These are phyloP conservation scores for Hassar affinis DNA, from an alignment of 2,113 vertebrate genomes.

Conservation along the genomic window DNA sequence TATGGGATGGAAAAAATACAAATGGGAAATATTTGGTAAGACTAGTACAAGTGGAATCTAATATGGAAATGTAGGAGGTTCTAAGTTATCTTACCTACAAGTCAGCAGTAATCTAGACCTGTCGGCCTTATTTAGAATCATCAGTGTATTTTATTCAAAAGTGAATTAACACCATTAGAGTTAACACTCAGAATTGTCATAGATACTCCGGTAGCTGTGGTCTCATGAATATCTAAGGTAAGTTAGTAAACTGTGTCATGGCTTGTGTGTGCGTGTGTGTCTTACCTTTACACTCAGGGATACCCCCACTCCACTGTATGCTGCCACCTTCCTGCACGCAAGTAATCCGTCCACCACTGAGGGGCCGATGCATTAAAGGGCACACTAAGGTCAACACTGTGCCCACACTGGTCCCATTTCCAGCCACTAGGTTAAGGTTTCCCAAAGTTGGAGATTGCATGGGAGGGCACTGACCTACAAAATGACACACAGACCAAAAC, in stretches of 20 bases:
- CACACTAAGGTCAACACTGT: conserved; percentile 81
- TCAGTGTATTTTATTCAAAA: not conserved
- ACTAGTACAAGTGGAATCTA: not conserved
- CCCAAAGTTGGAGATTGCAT: conserved; percentile 72
- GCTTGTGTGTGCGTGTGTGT: not conserved
- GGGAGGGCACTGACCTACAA: conserved; percentile 72
- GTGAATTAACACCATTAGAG: not conserved
- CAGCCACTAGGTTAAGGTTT: conserved; percentile 73
- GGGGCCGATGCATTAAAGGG: conserved; percentile 73
- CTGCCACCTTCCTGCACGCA: conserved; percentile 75
- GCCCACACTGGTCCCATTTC: conserved; percentile 80
- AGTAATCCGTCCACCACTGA: conserved; percentile 71
- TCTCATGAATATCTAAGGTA: not conserved
- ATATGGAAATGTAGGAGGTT: not conserved
- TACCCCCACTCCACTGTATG: conserved; percentile 77
- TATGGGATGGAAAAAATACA: not conserved
- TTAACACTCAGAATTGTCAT: not conserved
- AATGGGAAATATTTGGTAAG: not conserved
- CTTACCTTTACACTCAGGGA: conserved; percentile 83
- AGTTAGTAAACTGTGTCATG: not conserved
- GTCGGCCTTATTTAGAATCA: not conserved
- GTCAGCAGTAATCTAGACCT: not conserved
- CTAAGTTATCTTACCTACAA: not conserved
- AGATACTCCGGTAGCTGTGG: not conserved
- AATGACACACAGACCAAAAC: not conserved